Evolutionary conservation across 2,113 vertebrate genomes (phyloP).

Genomic region (Cebidichthys violaceus): DNA sequence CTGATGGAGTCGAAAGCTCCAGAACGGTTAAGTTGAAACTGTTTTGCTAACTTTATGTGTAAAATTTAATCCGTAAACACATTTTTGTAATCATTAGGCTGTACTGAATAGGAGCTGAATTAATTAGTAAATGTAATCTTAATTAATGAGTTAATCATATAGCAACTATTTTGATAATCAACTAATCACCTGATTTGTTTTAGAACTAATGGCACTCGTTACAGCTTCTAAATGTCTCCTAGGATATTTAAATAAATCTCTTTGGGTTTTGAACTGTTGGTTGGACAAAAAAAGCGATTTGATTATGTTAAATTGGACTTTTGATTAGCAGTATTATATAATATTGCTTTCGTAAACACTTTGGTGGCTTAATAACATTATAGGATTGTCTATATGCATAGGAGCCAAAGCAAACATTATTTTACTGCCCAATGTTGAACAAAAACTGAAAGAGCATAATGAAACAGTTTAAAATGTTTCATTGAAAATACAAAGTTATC

Average conservation of each 20-base stretch:
- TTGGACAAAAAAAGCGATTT: not conserved
- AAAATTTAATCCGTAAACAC: not conserved
- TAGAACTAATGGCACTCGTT: not conserved
- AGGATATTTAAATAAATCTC: not conserved
- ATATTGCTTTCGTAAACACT: not conserved
- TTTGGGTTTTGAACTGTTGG: not conserved
- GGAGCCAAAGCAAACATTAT: not conserved
- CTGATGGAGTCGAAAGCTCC: not conserved
- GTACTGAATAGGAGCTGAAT: not conserved
- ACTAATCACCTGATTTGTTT: not conserved
- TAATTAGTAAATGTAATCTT: not conserved
- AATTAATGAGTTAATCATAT: not conserved
- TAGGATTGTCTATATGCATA: not conserved
- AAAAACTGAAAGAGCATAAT: constrained; percentile 2
- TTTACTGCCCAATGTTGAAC: not conserved
- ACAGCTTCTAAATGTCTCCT: not conserved
- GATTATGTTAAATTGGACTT: not conserved
- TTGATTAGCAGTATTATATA: not conserved
- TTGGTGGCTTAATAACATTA: constrained; percentile 3
- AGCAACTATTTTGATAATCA: constrained; percentile 10
- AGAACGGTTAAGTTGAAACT: not conserved
- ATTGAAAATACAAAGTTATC: not conserved
- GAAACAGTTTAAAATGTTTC: not conserved
- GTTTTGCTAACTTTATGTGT: not conserved
- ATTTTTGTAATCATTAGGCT: not conserved